These are phyloP conservation scores for Heterotis niloticus DNA, from an alignment of 2,113 vertebrate species.

Conservation along the genomic window DNA sequence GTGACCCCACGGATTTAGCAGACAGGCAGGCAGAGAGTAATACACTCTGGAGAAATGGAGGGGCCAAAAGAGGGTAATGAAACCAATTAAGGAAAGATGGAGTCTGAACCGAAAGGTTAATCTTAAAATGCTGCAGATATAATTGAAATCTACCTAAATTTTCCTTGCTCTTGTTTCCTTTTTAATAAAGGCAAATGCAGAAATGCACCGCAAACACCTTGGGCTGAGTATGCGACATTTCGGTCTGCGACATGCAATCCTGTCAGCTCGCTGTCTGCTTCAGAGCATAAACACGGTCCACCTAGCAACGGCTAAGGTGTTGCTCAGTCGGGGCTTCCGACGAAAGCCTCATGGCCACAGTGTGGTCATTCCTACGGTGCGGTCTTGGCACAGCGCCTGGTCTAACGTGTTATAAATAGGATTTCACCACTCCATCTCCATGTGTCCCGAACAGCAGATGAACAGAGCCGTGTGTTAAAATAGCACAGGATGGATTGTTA, in stretches of 20 bases:
- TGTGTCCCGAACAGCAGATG: neutral
- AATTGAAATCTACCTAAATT: too few relatives aligned
- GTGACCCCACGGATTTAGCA: neutral
- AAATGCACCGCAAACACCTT: neutral
- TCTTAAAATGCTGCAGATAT: too few relatives aligned
- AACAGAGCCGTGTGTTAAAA: neutral
- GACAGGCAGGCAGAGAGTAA: neutral
- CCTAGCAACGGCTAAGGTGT: neutral
- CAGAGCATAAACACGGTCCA: neutral
- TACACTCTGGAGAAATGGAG: neutral
- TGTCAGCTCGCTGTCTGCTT: conserved; percentile 20
- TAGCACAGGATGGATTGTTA: neutral
- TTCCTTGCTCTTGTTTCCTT: neutral
- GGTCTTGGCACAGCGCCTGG: too few relatives aligned
- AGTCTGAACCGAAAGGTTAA: conserved; percentile 9
- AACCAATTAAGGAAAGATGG: conserved; percentile 1
- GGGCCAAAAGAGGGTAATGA: neutral
- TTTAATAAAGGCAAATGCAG: conserved; percentile 13
- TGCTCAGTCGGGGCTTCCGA: neutral
- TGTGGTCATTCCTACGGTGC: neutral
- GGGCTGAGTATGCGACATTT: too few relatives aligned
- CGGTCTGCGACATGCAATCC: neutral
- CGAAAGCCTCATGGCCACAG: neutral
- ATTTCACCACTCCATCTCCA: neutral
- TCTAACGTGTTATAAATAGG: neutral